Conservation (phyloP, 2,797 vertebrate species). For the Phoebastria nigripes region DNA sequence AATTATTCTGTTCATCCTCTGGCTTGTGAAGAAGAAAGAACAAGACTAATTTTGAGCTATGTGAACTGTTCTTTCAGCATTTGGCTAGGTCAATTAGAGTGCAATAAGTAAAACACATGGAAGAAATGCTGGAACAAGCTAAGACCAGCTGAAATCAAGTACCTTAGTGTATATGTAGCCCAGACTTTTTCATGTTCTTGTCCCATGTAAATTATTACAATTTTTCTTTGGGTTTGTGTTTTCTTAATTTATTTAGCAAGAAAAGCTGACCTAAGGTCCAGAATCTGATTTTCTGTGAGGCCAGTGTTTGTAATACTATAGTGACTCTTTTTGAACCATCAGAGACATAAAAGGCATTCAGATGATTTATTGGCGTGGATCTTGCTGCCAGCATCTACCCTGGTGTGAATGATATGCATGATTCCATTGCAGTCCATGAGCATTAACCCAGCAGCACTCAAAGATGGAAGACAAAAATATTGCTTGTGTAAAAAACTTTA, state of each 20-base stretch:
- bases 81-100: neutral
- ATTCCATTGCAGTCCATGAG: neutral
- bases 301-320: neutral
- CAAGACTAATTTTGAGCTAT: neutral
- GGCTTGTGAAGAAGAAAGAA: slow-evolving; percentile 18
- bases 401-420: neutral
- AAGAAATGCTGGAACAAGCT: neutral
- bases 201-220: neutral
- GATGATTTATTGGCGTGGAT: neutral
- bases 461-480: neutral
- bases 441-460: neutral
- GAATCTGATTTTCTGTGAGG: neutral
- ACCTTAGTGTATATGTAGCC: neutral
- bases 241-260: neutral
- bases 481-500: neutral
- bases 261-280: neutral
- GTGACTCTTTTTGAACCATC: neutral
- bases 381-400: neutral
- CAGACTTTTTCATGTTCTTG: neutral
- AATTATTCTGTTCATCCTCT: neutral
- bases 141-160: neutral
- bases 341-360: neutral
- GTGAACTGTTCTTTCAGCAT: neutral
- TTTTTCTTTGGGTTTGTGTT: neutral
- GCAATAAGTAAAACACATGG: neutral